Evolutionary conservation across 2,113 vertebrate species (phyloP), one percentile per base, ranked within the genome.

Genomic region (Hylia prasina): DNA sequence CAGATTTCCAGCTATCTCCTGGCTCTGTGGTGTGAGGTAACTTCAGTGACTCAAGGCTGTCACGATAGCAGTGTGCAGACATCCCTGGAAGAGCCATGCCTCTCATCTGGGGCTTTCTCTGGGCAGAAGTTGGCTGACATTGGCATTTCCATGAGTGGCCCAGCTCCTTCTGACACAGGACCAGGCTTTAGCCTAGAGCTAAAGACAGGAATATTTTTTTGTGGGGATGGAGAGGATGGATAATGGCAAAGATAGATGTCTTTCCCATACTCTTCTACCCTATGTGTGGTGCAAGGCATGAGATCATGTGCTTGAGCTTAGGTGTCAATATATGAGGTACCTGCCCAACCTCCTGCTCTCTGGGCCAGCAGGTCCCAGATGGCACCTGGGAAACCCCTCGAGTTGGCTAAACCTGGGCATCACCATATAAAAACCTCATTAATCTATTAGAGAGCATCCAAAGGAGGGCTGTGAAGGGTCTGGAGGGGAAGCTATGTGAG

Each of bases 61-160:
- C 7, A 1, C 11, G 0, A 0, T 5, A 23, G 30, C n/a, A 60
- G 44, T 1, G 22, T 60, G n/a, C 37, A 72, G 50, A 25, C 31
- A 42, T 9, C 58, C 28, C 57, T 54, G 28, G 22, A 57, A 28
- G 20, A 40, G 23, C 1, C 1, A 20, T 9, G 8, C 9, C 37
- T 48, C n/a, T 61, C 28, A 28, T 12, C 25, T 39, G 48, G 48
- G 19, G 10, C 15, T 53, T 77, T 57, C 25, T n/a, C 11, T 2
- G 6, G 16, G n/a, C 21, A 57, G 18, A 27, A 13, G 4, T 4
- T 71, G 30, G 23, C 13, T 71, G 33, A 8, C 7, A 18, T 0
- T 39, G 48, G 4, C 23, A 35, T 71, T 71, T 82, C 33, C 18
- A 15, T 10, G 15, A 18, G 6, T 23, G 23, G 12, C 75, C n/a